Evolutionary conservation across 2,888 invertebrate genomes (phyloP), one percentile per base, ranked within the genome.

Genomic region (Drosophila barbarae): DNA sequence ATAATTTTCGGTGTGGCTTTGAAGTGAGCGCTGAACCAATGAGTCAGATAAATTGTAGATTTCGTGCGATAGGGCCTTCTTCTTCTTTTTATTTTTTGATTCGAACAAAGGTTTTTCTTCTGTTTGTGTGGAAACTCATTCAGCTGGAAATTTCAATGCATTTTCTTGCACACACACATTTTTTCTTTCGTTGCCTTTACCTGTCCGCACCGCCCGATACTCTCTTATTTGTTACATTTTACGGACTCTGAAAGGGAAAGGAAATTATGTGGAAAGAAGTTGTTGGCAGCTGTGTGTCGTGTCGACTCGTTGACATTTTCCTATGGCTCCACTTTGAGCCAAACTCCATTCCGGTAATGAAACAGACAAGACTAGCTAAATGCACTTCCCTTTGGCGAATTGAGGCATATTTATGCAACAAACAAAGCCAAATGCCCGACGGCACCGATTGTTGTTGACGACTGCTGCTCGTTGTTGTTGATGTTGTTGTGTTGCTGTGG

Each of bases 321-420:
- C 59, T 52, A 10, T 53, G 35, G 44, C 67, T 53, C 60, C 65
- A 58, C 81, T 70, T 63, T 71, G 36, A 64, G 41, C 53, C 55
- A 28, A 36, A 36, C 47, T 42, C 58, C 56, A 42, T 18, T 56
- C 41, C 32, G 21, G 44, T 53, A 66, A 65, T 63, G 63, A 56
- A 63, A 34, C 63, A 57, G 49, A 67, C 42, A 58, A 56, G 21
- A 54, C 58, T 60, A 56, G 61, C 79, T 67, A 67, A 82, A 76
- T 76, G 77, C 71, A 71, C 69, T 80, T 32, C 47, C 36, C 69
- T 52, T 36, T 36, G 32, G 38, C 46, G 66, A 69, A 84, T 76
- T 76, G 84, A 67, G 74, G 59, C 74, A 70, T 76, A 82, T 78
- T 74, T 75, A 67, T 77, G 76, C 65, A 64, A 69, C 72, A 64